Base-by-base conservation (phyloP, 92 coral and sea anemone species). In the Porites divaricata region DNA sequence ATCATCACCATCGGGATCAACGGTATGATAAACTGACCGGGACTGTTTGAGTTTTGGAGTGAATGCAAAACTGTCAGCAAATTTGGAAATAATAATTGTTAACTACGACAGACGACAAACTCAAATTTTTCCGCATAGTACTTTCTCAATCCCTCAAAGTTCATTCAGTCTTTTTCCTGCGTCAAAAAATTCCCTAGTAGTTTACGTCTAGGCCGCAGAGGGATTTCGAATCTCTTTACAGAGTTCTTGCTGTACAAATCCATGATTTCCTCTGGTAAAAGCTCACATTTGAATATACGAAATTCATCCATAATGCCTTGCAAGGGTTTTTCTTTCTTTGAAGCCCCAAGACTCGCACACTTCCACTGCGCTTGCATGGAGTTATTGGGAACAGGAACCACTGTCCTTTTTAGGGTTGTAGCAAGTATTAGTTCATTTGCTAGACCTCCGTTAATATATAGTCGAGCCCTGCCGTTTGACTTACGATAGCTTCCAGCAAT, bases 241-340 rank as follows among this genome's bases (percentile, higher is more conserved):
- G 88, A 79, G 59, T 95, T 95, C 58, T 93, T 96, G 57, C 86
- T 89, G 75, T 74, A 94, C 72, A 96, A 90, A 67, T 96, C 98
- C 76, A 85, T 84, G 19, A 96, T 92, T 83, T 96, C 99, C 16
- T 89, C 86, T 0, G 89, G 90, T 57, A 96, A 73, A 26, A 96
- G 90, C 25, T 92, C 96, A 75, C 99, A 96, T 87, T 94, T 94
- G 75, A 96, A 96, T 41, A 96, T 92, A 57, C 92, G 93, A 77
- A 96, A 96, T 86, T 96, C 99, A 77, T 96, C 99, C 24, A 96
- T 54, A 8, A 83, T 83, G 62, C 98, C 99, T 45, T 85, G 87
- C 7, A 94, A 83, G 1, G 99, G 96, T 56, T 87, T 88, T 65
- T 90, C 83, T 71, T 86, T 84, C 61, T 71, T 77, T 12, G 91